These are phyloP conservation scores for Syrphus vitripennis DNA, from an alignment of 2,888 invertebrate genomes.

Conservation along the genomic window DNA sequence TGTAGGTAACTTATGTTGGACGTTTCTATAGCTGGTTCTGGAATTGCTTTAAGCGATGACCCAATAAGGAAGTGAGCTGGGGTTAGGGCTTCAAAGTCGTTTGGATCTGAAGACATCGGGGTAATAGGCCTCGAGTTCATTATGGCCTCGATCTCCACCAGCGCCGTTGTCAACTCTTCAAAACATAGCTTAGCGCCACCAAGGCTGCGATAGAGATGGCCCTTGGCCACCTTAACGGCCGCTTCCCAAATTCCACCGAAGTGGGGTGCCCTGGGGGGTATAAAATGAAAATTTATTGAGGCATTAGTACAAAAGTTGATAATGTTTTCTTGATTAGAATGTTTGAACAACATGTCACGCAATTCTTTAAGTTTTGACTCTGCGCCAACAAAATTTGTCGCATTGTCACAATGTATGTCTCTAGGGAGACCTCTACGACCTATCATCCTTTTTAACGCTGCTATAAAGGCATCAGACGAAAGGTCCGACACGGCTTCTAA, in stretches of 20 bases:
- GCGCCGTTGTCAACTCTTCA: not conserved
- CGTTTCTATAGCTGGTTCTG: conserved; percentile 1
- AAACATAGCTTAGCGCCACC: not conserved
- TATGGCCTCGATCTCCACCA: not conserved
- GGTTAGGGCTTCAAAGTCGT: not conserved
- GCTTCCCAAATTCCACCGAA: too few relatives aligned
- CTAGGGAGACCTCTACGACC: not conserved
- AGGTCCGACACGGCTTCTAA: not conserved
- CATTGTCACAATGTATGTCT: not conserved
- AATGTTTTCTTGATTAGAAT: too few relatives aligned
- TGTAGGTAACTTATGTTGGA: too few relatives aligned
- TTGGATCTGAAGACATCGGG: not conserved
- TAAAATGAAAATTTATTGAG: too few relatives aligned
- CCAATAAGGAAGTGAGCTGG: conserved; percentile 2
- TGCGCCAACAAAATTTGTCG: too few relatives aligned
- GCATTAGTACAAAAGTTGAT: too few relatives aligned
- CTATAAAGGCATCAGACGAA: not conserved
- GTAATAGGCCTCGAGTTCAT: not conserved
- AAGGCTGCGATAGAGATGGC: not conserved
- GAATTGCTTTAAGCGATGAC: conserved; percentile 22
- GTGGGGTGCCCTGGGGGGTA: too few relatives aligned
- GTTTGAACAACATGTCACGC: too few relatives aligned
- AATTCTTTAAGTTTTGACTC: too few relatives aligned
- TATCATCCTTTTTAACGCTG: not conserved
- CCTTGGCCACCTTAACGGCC: too few relatives aligned